Base-by-base conservation (phyloP, 2,888 invertebrate genomes). In the Eudemis profundana region DNA sequence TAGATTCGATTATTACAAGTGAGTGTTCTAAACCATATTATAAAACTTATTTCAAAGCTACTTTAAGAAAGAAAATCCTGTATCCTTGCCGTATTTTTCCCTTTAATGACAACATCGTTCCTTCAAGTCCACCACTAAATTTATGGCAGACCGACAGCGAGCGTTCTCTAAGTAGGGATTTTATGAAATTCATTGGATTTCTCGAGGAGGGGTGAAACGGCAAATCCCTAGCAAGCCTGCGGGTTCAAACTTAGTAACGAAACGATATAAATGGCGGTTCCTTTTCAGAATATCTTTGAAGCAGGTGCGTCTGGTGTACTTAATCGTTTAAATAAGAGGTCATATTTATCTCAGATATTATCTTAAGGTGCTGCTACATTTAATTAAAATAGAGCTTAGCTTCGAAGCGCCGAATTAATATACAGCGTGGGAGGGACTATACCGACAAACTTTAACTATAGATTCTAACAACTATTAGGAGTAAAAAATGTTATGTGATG, bases 131-230 rank as follows among this genome's bases (percentile, higher is more conserved):
- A 40, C 33, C 42, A 44, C 44, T 33, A 19, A 64, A 51, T 64
- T 64, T 64, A 59, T 64, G 53, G 65, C 46, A 46, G 60, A 47
- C 60, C 53, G 40, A 65, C 54, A 47, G 54, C 46, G 60, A 60
- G 46, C 36, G 47, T 51, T 53, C 40, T 40, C 50, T 59, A 59
- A 65, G 65, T 65, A 60, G 53, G 65, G 65, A 65, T 65, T 65
- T 65, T 51, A 60, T 60, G 53, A 65, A 60, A 65, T 65, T 65
- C 64, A 64, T 64, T 59, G 59, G 59, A 60, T 60, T 53, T 53
- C 65, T 53, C 14, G 38, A 15, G 36, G 59, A 64, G 51, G 64
- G 59, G 40, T 47, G 65, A 60, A 60, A 36, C 59, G 59, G 64
- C 46, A 59, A 65, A 65, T 65, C 64, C 64, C 60, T 1, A 42